Conservation (phyloP, 2,113 vertebrate genomes). For the Acanthisitta chloris region DNA sequence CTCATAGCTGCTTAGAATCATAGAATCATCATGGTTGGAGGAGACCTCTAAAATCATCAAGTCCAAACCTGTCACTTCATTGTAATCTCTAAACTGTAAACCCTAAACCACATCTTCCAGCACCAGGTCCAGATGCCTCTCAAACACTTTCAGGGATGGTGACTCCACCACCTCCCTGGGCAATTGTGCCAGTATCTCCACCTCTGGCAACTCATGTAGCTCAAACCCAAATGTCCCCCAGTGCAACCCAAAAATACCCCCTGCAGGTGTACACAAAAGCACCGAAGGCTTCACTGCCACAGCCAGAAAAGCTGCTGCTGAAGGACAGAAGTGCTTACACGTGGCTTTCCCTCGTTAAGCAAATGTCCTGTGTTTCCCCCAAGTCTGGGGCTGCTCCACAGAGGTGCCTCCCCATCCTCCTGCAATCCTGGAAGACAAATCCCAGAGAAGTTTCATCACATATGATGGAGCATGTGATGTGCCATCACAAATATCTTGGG, state of each 20-base stretch:
- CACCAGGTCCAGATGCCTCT: too few species aligned
- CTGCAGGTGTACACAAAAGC: neutral
- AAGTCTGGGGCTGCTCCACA: neutral
- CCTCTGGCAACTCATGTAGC: neutral
- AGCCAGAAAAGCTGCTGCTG: neutral
- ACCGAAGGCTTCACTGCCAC: neutral
- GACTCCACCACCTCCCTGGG: too few species aligned
- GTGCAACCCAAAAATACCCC: neutral
- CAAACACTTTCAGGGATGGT: too few species aligned
- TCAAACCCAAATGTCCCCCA: neutral
- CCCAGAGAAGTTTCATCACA: neutral
- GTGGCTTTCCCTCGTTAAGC: neutral
- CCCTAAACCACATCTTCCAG: too few species aligned
- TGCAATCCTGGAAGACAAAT: slow-evolving; percentile 1
- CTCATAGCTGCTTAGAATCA: too few species aligned
- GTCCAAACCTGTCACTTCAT: too few species aligned
- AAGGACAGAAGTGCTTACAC: neutral
- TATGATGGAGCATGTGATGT: neutral
- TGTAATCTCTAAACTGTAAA: too few species aligned
- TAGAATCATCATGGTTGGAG: too few species aligned
- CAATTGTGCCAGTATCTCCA: fast-evolving
- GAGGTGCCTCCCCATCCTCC: neutral
- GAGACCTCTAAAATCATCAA: too few species aligned
- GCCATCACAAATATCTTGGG: neutral
- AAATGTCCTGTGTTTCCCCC: neutral